Percentiles rank a stretch among this genome's conserved stretches.
These are phyloP conservation scores for Ammodytes dubius DNA, from an alignment of 2,113 vertebrate species.

Conservation along the genomic window DNA sequence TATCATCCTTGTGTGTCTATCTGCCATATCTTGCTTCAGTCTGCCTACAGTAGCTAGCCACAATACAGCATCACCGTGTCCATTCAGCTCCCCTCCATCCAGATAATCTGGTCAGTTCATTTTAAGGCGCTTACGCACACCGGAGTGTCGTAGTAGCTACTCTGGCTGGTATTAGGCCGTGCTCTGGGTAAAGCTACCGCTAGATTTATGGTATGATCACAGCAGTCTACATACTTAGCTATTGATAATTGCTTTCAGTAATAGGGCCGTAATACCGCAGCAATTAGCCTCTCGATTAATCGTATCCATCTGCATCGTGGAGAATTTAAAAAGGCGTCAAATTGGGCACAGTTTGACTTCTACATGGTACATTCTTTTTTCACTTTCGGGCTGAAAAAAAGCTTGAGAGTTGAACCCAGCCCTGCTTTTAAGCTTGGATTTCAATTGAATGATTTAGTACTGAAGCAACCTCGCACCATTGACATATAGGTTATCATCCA, in stretches of 20 bases:
- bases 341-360: conserved; percentile 70
- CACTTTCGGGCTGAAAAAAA: conserved; percentile 46
- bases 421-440: conserved; percentile 40
- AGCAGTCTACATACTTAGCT: conserved; percentile 41
- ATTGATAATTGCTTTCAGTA: conserved; percentile 73
- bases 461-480: conserved; percentile 23
- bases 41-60: conserved; percentile 58
- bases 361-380: conserved; percentile 66
- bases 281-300: conserved; percentile 76
- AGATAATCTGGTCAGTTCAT: conserved; percentile 52
- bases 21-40: conserved; percentile 50
- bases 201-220: conserved; percentile 57
- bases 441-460: conserved; percentile 67
- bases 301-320: conserved; percentile 64
- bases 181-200: conserved; percentile 32
- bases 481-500: conserved; percentile 37
- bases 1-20: conserved; percentile 49
- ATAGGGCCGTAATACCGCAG: conserved; percentile 55
- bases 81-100: conserved; percentile 33
- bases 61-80: conserved; percentile 54
- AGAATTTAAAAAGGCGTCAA: conserved; percentile 72
- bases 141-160: background rate
- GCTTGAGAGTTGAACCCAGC: conserved; percentile 54
- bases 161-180: conserved; percentile 42
- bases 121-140: conserved; percentile 31